Conservation (phyloP, 53 echinoderm and acorn worm genomes). For the Astropecten irregularis region DNA sequence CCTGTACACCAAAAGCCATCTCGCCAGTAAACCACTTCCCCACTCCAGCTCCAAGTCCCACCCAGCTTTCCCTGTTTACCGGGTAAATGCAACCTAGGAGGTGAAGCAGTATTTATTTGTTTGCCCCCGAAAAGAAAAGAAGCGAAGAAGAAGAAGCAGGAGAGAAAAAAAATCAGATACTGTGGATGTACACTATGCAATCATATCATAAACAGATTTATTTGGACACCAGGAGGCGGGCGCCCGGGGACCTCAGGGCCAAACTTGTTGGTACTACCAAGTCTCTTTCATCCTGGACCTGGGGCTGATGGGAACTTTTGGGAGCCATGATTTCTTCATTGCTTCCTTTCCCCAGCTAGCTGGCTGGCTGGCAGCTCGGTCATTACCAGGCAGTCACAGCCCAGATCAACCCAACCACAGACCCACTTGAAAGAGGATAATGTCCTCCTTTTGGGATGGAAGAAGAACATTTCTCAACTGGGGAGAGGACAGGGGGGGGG, state of each 20-base stretch:
- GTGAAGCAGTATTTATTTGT: constrained; percentile 52
- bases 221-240: background rate
- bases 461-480: too few relatives aligned
- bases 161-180: background rate
- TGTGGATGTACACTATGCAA: constrained; percentile 33
- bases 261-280: constrained; percentile 22
- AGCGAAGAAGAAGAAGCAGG: too few relatives aligned
- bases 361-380: too few relatives aligned
- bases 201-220: constrained; percentile 38
- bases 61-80: constrained; percentile 30
- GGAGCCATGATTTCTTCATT: background rate
- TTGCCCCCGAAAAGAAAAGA: constrained; percentile 28
- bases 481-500: too few relatives aligned
- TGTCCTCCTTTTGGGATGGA: too few relatives aligned
- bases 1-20: constrained; percentile 18
- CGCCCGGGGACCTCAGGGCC: constrained; percentile 24
- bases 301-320: background rate
- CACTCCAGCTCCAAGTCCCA: background rate
- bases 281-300: background rate
- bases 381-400: too few relatives aligned
- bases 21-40: constrained; percentile 36
- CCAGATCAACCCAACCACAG: too few relatives aligned
- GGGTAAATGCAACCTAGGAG: constrained; percentile 49
- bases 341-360: background rate
- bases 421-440: too few relatives aligned